Base-by-base conservation (phyloP, 2,113 vertebrate species). In the Athene cunicularia region DNA sequence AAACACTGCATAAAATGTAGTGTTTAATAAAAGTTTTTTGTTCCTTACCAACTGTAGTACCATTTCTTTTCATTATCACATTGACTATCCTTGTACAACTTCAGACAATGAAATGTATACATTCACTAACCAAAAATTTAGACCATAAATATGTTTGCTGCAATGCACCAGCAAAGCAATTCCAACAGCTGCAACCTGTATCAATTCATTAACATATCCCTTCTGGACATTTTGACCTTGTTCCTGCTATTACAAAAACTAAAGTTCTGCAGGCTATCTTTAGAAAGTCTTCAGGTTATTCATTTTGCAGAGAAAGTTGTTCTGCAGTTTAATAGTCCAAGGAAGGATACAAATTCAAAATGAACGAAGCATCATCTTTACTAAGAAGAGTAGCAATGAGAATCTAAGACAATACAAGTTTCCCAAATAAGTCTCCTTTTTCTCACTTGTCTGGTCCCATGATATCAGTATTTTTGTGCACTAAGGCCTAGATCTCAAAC, bases 161-260 rank as follows among this genome's bases (percentile, higher is more conserved):
- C 88, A 97, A 75, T 96, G 88, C 64, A 89, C 35, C 52, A 95
- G 27, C 16, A 86, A 86, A 93, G 30, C 39, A 79, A 64, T 84
- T 95, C 73, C 2, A 6, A 83, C 45, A 92, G 37, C 50, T 37
- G 64, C 50, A 93, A 52, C 16, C 32, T 3, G 2, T 43, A 76
- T 37, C 62, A 8, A 0, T n/a, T 92, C 43, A 91, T 93, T 95
- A 86, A 30, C 82, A 96, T 94, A 94, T 68, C 17, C 56, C 63
- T 19, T 84, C 71, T 81, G 86, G 64, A 24, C 20, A 22, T 80
- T 93, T 84, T 87, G 91, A 86, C 83, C 80, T 95, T 81, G 30
- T 30, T 70, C 39, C 35, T 94, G 27, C 14, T 80, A 9, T 74
- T 79, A 80, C 26, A 84, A 86, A 93, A 79, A 24, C 19, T 50